Evolutionary conservation across 2,113 vertebrate genomes (phyloP).

Genomic region (Tautogolabrus adspersus): DNA sequence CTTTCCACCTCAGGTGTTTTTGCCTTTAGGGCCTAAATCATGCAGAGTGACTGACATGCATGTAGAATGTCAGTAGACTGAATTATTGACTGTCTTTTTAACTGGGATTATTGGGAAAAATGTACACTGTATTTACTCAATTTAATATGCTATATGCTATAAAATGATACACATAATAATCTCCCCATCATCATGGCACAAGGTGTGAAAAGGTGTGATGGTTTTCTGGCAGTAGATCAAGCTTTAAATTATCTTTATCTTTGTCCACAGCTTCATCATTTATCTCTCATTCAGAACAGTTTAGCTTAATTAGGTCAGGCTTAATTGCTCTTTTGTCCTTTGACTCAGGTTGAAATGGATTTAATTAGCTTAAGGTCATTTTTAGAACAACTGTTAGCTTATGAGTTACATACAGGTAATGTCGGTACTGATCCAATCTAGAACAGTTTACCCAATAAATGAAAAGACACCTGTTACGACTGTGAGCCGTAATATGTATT

Average conservation of each 20-base stretch:
- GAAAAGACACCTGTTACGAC: too few relatives aligned
- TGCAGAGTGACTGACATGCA: too few relatives aligned
- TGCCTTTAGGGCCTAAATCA: too few relatives aligned
- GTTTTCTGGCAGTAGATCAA: not conserved
- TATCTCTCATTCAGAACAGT: conserved; percentile 39
- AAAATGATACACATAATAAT: not conserved
- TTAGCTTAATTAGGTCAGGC: conserved; percentile 33
- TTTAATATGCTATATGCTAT: not conserved
- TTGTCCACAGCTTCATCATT: conserved; percentile 31
- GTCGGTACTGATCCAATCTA: too few relatives aligned
- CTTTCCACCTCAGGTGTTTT: too few relatives aligned
- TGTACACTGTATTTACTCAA: too few relatives aligned
- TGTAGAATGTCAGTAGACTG: too few relatives aligned
- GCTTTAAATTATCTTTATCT: conserved; percentile 20
- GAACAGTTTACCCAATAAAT: not conserved
- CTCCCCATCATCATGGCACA: not conserved
- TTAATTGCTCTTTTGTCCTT: conserved; percentile 31
- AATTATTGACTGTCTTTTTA: too few relatives aligned
- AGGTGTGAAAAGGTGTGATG: not conserved
- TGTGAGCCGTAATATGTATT: too few relatives aligned
- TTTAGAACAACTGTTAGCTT: not conserved
- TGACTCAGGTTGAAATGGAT: conserved; percentile 43
- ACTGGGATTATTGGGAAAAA: too few relatives aligned
- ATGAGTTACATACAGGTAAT: too few relatives aligned
- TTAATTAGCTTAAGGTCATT: conserved; percentile 53